Conservation (phyloP, 2,797 vertebrate genomes). For the Morus bassanus region DNA sequence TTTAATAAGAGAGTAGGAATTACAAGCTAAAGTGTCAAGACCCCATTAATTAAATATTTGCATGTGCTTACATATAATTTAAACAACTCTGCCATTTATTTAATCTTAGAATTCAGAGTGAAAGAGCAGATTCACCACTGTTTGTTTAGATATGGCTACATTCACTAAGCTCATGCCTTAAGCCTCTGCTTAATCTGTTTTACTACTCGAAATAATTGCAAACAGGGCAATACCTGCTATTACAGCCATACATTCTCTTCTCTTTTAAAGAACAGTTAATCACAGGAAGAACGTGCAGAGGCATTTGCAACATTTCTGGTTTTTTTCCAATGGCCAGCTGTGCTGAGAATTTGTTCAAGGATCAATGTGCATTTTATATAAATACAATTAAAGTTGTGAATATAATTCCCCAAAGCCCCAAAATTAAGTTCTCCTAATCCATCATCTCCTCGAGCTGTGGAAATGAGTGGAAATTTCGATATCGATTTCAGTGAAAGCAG, state of each 20-base stretch:
- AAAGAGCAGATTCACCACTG: slow-evolving; percentile 16
- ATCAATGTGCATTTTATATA: slow-evolving; percentile 29
- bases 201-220: slow-evolving; percentile 7
- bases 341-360: slow-evolving; percentile 23
- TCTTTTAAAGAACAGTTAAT: slow-evolving; percentile 10
- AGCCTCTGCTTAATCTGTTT: slow-evolving; percentile 26
- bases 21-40: slow-evolving; percentile 1
- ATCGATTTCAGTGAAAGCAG: background rate
- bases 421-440: slow-evolving; percentile 38
- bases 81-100: background rate
- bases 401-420: background rate
- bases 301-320: background rate
- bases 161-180: slow-evolving; percentile 18
- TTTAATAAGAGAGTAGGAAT: slow-evolving; percentile 38
- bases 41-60: slow-evolving; percentile 51
- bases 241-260: background rate
- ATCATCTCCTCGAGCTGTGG: background rate
- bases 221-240: background rate
- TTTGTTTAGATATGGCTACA: slow-evolving; percentile 36
- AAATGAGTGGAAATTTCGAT: background rate
- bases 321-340: background rate
- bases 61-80: background rate
- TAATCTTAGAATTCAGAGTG: slow-evolving; percentile 12
- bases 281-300: background rate
- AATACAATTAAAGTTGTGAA: slow-evolving; percentile 40